Percentiles rank a stretch among this genome's conserved stretches.
Conservation (phyloP, 2,888 invertebrate species). For the Acleris literana region DNA sequence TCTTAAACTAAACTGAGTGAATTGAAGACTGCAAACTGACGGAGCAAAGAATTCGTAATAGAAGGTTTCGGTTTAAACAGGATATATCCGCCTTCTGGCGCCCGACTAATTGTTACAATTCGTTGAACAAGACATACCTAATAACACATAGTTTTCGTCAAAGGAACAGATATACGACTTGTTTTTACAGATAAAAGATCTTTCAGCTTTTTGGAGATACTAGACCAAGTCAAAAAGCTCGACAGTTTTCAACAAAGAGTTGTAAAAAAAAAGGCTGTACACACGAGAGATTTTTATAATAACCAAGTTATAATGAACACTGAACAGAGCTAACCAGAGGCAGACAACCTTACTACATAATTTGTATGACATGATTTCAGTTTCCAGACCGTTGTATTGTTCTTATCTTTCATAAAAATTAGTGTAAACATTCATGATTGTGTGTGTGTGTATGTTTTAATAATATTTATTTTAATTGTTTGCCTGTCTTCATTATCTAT, state of each 20-base stretch:
- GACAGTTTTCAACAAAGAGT: no score
- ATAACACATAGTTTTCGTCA: slow-evolving; percentile 19
- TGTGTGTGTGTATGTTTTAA: not conserved
- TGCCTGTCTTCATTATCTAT: not conserved
- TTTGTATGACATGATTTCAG: not conserved
- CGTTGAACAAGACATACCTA: slow-evolving; percentile 16
- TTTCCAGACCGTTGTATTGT: not conserved
- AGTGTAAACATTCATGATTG: no score
- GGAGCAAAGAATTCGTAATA: slow-evolving; percentile 63
- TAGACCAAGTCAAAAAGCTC: no score
- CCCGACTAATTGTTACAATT: slow-evolving; percentile 42
- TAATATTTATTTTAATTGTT: not conserved
- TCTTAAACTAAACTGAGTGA: slow-evolving; percentile 61
- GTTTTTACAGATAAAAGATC: not conserved
- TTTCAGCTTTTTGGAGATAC: not conserved
- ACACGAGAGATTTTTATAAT: no score
- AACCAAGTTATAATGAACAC: no score
- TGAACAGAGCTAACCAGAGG: no score
- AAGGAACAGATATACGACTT: not conserved
- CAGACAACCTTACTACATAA: no score
- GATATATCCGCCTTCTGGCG: slow-evolving; percentile 69
- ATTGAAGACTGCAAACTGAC: slow-evolving; percentile 62
- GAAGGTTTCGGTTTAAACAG: slow-evolving; percentile 76
- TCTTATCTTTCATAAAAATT: no score
- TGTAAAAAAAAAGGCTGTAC: no score